Conservation (phyloP, 2,888 invertebrate species). For the Pseudolycoriella hygida region DNA sequence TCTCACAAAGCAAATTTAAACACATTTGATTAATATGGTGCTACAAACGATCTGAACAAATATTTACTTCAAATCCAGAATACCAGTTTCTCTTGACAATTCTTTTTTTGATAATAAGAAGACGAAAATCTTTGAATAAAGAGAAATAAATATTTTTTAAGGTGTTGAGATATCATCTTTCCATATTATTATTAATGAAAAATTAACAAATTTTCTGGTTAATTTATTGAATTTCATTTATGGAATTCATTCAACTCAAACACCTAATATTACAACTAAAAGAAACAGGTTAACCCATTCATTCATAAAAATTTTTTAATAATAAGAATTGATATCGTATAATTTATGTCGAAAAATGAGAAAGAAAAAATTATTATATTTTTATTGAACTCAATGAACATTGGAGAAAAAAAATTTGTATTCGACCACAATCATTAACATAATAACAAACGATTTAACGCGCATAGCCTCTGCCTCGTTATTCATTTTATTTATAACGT, state of each 20-base stretch:
- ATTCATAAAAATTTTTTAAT: neutral
- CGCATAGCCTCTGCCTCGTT: too few relatives aligned
- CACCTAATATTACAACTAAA: neutral
- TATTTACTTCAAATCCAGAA: too few relatives aligned
- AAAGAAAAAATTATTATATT: neutral
- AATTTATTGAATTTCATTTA: neutral
- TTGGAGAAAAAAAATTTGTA: neutral
- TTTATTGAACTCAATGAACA: neutral
- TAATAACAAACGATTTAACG: neutral
- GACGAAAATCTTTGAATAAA: neutral
- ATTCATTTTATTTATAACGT: too few relatives aligned
- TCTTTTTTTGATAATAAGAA: too few relatives aligned
- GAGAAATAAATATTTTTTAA: neutral
- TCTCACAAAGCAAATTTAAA: too few relatives aligned
- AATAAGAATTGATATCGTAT: neutral
- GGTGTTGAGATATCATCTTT: conserved; percentile 1
- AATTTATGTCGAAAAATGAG: neutral
- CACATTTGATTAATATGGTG: too few relatives aligned
- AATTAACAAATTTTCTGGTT: neutral
- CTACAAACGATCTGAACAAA: too few relatives aligned
- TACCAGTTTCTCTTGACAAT: too few relatives aligned
- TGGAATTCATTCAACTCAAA: conserved; percentile 1
- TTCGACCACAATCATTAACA: neutral
- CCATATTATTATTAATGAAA: neutral
- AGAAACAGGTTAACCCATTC: neutral